A percentile compares a stretch with the other conserved stretches of the same genome.
These are phyloP conservation scores for Virgularia gustaviana DNA, from an alignment of 92 coral and sea anemone genomes.

Conservation along the genomic window DNA sequence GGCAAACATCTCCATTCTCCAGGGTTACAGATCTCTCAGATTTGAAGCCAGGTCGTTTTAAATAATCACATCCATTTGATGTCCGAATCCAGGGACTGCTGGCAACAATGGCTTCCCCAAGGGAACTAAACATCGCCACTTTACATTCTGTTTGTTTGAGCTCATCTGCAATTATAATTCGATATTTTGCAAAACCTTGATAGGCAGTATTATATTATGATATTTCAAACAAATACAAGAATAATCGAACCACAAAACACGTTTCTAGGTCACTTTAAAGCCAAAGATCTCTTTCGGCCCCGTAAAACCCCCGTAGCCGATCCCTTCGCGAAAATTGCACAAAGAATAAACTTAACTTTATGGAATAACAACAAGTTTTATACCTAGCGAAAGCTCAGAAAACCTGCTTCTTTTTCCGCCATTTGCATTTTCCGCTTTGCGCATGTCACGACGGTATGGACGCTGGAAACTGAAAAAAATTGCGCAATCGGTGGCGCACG, in stretches of 20 bases:
- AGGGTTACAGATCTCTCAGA: conserved; percentile 39
- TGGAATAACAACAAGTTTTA: background rate
- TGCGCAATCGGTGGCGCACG: background rate
- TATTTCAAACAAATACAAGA: background rate
- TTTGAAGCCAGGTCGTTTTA: conserved; percentile 32
- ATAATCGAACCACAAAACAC: background rate
- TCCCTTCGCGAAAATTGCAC: conserved; percentile 9
- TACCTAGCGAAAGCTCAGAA: conserved; percentile 12
- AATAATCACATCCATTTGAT: conserved; percentile 34
- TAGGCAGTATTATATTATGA: background rate
- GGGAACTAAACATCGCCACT: conserved; percentile 43
- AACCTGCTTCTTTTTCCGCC: background rate
- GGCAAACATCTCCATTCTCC: conserved; percentile 27
- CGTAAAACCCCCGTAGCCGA: conserved; percentile 26
- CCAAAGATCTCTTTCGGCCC: conserved; percentile 13
- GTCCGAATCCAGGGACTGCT: conserved; percentile 50
- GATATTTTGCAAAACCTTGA: background rate
- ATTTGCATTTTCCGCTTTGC: background rate
- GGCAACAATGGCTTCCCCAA: conserved; percentile 9
- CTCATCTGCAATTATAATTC: conserved; percentile 21
- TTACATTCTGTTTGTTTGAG: conserved; percentile 26
- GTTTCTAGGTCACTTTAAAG: conserved; percentile 8
- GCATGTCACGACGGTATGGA: background rate
- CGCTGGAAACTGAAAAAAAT: background rate
- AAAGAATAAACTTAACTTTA: conserved; percentile 1